phyloP scores from a whole-genome alignment of 2,888 invertebrate species.

The Leptarthrus brevirostris region DNA sequence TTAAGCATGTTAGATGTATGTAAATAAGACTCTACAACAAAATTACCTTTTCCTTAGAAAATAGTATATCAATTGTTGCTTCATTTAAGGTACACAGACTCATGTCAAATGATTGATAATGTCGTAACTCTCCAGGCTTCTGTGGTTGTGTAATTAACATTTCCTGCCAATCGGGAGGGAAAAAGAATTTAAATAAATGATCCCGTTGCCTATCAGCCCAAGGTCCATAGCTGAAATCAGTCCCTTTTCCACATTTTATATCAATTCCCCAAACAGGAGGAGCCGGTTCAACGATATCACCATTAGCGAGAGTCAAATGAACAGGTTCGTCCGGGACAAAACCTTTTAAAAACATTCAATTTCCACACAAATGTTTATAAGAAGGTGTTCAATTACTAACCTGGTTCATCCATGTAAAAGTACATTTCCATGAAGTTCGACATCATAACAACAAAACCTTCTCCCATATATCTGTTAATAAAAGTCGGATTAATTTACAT shows the following conservation, averaged over 20 bases:
- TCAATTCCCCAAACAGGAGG: constrained; percentile 97
- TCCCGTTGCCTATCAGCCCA: constrained; percentile 99
- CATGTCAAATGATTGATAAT: constrained; percentile 92
- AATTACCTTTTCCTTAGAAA: constrained; percentile 81
- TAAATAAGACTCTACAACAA: no score
- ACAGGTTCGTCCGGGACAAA: constrained; percentile 93
- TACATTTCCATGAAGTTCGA: constrained; percentile 94
- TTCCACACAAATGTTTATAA: no score
- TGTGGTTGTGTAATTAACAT: constrained; percentile 84
- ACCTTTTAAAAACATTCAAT: constrained; percentile 72
- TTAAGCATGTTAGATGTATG: no score
- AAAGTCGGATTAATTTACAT: no score
- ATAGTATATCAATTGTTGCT: constrained; percentile 94
- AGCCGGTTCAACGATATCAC: constrained; percentile 91
- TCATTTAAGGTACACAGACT: constrained; percentile 90
- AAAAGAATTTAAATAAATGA: constrained; percentile 95
- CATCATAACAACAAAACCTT: constrained; percentile 96
- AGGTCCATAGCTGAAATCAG: constrained; percentile 96
- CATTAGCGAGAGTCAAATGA: constrained; percentile 88
- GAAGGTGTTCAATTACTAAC: no score
- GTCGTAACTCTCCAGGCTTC: constrained; percentile 87
- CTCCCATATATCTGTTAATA: constrained; percentile 89
- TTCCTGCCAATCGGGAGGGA: constrained; percentile 86
- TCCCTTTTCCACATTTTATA: constrained; percentile 92
- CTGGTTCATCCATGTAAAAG: constrained; percentile 96